Base-by-base conservation (phyloP, 2,888 invertebrate genomes). In the Druceiella hillmani region DNA sequence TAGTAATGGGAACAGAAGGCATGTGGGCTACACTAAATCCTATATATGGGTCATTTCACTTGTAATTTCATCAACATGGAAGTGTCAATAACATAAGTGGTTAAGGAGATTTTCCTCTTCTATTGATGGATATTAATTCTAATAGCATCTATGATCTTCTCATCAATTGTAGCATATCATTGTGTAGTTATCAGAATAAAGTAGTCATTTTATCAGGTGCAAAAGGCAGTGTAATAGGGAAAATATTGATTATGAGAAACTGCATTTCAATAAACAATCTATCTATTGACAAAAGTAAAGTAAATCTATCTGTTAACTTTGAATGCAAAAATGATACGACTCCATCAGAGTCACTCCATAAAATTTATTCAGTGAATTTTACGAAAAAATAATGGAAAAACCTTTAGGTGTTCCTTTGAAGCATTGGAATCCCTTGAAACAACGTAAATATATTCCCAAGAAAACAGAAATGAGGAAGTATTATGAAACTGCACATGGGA, bases 1-100 rank as follows among this genome's bases (percentile, higher is more conserved):
- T 89, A 36, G 76, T 88, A 3, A 72, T 83, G 11, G 86, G 87
- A 13, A 76, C 81, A 17, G 78, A 77, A 46, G 86, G 86, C 0
- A 49, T 70, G 7, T 54, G 72, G 40, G 75, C 62, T 50, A 75
- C 76, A 38, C 59, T 62, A 55, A 76, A 76, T 50, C 67, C 68
- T 4, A 48, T 66, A n/a, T 69, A 65, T 1, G 74, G 64, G 43
- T 75, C 77, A 52, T 71, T 69, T 55, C 71, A 64, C 50, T 78
- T 75, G 77, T 74, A 73, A 52, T 72, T 71, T 42, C 79, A 74
- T 52, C 76, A 67, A 54, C 74, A 64, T 56, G 76, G 68, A 13
- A 64, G 62, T 44, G 57, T 64, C 15, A 65, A 62, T 52, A 71
- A 58, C 41, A 73, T 74, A 41, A 68, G 81, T 27, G 73, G 68